phyloP scores from a whole-genome alignment of 2,113 vertebrate genomes.

The Turdus rufiventris region DNA sequence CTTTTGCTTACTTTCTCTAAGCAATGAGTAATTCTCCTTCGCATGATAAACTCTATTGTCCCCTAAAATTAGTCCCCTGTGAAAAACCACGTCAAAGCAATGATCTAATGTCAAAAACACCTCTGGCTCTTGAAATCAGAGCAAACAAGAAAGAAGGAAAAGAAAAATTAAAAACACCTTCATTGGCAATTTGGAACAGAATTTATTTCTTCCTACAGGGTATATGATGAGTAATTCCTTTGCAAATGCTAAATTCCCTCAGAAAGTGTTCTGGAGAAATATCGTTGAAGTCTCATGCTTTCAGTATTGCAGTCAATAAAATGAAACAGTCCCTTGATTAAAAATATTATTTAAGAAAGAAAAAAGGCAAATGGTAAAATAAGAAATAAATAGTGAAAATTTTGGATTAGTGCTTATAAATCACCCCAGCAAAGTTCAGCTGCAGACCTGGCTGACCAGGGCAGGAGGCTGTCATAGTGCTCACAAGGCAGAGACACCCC shows the following conservation, averaged over 20 bases:
- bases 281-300: neutral
- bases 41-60: constrained; percentile 25
- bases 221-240: constrained; percentile 36
- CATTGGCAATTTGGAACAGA: neutral
- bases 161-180: neutral
- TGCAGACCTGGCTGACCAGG: neutral
- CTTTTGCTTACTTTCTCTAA: constrained; percentile 8
- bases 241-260: constrained; percentile 26
- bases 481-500: neutral
- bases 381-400: neutral
- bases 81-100: constrained; percentile 41
- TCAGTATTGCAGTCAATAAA: neutral
- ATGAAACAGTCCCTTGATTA: neutral
- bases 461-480: neutral
- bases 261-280: neutral
- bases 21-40: constrained; percentile 37
- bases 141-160: neutral
- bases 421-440: neutral
- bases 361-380: neutral
- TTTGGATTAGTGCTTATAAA: neutral
- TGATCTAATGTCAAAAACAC: constrained; percentile 44
- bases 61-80: constrained; percentile 35
- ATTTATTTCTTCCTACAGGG: constrained; percentile 41
- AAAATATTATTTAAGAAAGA: neutral
- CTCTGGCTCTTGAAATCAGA: constrained; percentile 7